Base-by-base conservation (phyloP, 35 echinoderm and acorn worm species). In the Eucidaris tribuloides region DNA sequence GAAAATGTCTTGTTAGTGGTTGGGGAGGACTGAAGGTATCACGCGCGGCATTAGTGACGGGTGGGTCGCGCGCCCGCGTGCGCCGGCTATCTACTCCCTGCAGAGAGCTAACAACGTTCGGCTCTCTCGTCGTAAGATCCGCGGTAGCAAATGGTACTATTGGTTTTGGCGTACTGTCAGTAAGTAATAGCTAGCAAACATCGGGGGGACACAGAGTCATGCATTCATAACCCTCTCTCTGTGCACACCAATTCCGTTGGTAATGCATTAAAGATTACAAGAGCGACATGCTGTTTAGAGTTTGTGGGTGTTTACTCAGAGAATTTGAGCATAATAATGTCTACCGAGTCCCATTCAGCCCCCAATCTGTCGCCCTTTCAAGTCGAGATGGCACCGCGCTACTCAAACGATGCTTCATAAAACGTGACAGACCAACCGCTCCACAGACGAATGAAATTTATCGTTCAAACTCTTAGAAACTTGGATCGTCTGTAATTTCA, bases 291-390 rank as follows among this genome's bases (percentile, higher is more conserved):
- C 85, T 80, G 76, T 58, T 63, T 29, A 58, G 40, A 33, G 68
- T 39, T 66, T 74, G 77, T 22, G 20, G 34, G 36, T 88, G 85
- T 88, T 88, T 88, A 74, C 77, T 79, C 32, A 81, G 45, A 62
- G 61, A 88, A 88, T 65, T 36, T 88, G 85, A 62, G 30, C 41
- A 88, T 88, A 88, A 88, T 88, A 62, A 40, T 20, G 49, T 71
- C 58, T 77, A 57, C 35, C 60, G 32, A 58, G 42, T 33, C 44
- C 39, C 25, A 76, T 49, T 42, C 70, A 42, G 66, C 13, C 5
- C 54, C 55, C 85, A 88, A 88, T 79, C 85, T 88, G 85, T 62
- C 85, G 76, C 44, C 38, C 49, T 80, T 88, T 88, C 52, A 38
- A 35, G 68, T 74, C 44, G 15, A 52, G 9, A n/a, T n/a, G 48